Evolutionary conservation across 37 sponge, comb jelly and placozoan genomes (phyloP).

Genomic region (Amphimedon queenslandica): DNA sequence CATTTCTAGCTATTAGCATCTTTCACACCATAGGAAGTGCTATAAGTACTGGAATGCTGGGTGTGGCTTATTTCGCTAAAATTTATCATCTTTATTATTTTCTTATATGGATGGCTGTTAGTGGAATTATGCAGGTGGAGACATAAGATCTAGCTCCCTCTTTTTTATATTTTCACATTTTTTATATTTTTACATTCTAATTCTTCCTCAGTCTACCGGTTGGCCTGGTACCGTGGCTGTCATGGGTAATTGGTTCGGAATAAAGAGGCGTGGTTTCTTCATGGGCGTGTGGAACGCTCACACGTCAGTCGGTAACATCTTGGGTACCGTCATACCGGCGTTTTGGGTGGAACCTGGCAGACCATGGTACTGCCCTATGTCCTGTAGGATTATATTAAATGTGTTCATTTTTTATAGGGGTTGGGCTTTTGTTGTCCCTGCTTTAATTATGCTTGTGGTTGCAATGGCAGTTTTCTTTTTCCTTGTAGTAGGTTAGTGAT

Average conservation of each 20-base stretch:
- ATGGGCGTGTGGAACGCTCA: constrained; percentile 97
- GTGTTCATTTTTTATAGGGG: constrained; percentile 14
- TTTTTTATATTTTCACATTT: too few species aligned
- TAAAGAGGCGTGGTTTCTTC: constrained; percentile 79
- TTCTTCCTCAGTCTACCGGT: constrained; percentile 63
- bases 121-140: constrained; percentile 68
- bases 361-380: constrained; percentile 17
- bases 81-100: constrained; percentile 83
- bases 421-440: constrained; percentile 65
- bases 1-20: not conserved
- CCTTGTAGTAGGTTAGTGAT: constrained; percentile 32
- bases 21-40: constrained; percentile 47
- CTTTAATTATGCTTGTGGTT: constrained; percentile 47
- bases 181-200: too few species aligned
- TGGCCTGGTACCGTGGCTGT: constrained; percentile 93
- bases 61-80: constrained; percentile 72
- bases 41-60: constrained; percentile 40
- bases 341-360: constrained; percentile 55
- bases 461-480: constrained; percentile 47
- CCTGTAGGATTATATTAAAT: not conserved
- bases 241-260: constrained; percentile 91
- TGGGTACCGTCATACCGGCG: constrained; percentile 87
- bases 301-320: too few species aligned
- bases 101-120: constrained; percentile 77
- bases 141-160: too few species aligned